Percentiles rank a stretch among this genome's conserved stretches.
phyloP scores from a whole-genome alignment of 2,113 vertebrate species.

The Engystomops pustulosus region DNA sequence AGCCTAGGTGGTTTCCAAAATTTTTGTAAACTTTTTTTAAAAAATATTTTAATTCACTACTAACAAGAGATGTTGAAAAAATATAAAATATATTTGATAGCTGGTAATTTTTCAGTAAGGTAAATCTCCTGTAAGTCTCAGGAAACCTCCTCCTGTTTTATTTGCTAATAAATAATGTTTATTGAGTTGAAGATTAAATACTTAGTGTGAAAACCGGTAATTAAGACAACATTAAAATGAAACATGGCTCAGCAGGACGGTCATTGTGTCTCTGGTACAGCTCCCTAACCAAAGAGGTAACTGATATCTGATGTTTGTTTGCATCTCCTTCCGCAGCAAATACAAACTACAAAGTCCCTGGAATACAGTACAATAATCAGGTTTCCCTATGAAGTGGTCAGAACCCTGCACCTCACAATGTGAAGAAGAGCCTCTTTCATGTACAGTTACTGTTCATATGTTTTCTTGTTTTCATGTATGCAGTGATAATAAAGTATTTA shows the following conservation, averaged over 20 bases:
- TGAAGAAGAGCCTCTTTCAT: neutral
- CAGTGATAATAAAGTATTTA: slow-evolving; percentile 26
- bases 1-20: no score
- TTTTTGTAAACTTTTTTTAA: no score
- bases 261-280: neutral
- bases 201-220: neutral
- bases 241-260: neutral
- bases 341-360: neutral
- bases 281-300: neutral
- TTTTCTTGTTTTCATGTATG: neutral
- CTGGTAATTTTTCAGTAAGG: neutral
- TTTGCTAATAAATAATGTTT: neutral
- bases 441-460: neutral
- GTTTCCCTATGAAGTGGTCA: neutral
- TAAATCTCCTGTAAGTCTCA: neutral
- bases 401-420: neutral
- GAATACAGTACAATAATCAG: slow-evolving; percentile 20
- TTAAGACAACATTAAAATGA: slow-evolving; percentile 4
- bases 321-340: neutral
- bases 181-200: neutral
- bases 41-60: neutral
- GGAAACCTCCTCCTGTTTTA: neutral
- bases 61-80: neutral
- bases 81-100: neutral
- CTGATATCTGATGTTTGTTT: neutral